These are phyloP conservation scores for Lapara coniferarum DNA, from an alignment of 2,888 invertebrate species.

Conservation along the genomic window DNA sequence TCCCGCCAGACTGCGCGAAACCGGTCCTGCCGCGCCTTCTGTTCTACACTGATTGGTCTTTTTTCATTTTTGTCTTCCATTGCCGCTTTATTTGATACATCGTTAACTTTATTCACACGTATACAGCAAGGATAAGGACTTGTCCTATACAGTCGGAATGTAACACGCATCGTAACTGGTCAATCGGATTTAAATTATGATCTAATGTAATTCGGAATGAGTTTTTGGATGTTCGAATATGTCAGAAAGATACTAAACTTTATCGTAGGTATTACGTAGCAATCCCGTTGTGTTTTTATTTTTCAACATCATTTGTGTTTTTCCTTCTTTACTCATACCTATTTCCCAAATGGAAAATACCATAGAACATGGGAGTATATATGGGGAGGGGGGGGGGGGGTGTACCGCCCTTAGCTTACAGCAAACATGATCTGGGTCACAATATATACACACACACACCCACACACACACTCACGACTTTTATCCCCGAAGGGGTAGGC, in stretches of 20 bases:
- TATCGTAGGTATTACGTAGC: too few relatives aligned
- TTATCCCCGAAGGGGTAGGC: too few relatives aligned
- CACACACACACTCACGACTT: too few relatives aligned
- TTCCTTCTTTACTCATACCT: too few relatives aligned
- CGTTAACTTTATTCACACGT: not conserved
- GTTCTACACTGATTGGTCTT: not conserved
- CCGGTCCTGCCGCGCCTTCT: slow-evolving; percentile 35
- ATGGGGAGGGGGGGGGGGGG: too few relatives aligned
- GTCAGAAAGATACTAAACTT: not conserved
- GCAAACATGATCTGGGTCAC: too few relatives aligned
- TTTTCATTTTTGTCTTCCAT: not conserved
- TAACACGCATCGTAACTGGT: not conserved
- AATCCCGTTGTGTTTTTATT: too few relatives aligned
- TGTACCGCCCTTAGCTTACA: too few relatives aligned
- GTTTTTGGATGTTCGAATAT: not conserved
- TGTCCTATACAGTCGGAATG: not conserved
- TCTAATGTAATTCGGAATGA: slow-evolving; percentile 11
- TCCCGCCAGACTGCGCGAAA: slow-evolving; percentile 43
- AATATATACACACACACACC: too few relatives aligned
- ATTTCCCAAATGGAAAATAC: too few relatives aligned
- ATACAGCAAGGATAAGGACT: not conserved
- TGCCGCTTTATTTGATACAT: not conserved
- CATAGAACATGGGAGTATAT: too few relatives aligned
- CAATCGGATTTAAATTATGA: slow-evolving; percentile 12
- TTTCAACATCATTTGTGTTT: too few relatives aligned